Percentiles rank a stretch among this genome's conserved stretches.
Conservation (phyloP, 2,888 invertebrate genomes). For the Noctua comes region DNA sequence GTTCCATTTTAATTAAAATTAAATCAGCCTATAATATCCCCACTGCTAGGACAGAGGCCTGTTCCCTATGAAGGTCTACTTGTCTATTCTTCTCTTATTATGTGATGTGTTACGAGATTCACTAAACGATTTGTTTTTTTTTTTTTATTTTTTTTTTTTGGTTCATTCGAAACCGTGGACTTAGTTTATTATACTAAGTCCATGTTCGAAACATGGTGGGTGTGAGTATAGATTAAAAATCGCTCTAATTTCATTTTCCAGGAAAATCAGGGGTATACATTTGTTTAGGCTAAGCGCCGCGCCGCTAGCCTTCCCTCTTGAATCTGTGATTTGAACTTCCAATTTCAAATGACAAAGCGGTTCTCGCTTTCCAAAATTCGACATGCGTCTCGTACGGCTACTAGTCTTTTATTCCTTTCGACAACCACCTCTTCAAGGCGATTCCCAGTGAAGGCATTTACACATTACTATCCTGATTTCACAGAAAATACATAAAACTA, state of each 20-base stretch:
- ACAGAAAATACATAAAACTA: conserved; percentile 40
- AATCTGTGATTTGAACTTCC: too few relatives aligned
- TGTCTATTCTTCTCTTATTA: too few relatives aligned
- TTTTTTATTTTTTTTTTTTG: too few relatives aligned
- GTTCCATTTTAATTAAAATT: too few relatives aligned
- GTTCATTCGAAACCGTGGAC: too few relatives aligned
- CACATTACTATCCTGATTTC: conserved; percentile 40
- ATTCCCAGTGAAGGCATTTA: conserved; percentile 19
- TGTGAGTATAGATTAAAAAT: neutral
- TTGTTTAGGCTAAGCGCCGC: neutral
- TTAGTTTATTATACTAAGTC: too few relatives aligned
- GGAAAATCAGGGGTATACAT: neutral
- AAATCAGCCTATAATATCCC: too few relatives aligned
- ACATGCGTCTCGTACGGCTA: neutral
- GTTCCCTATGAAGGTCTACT: too few relatives aligned
- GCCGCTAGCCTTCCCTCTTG: neutral
- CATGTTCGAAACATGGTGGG: neutral
- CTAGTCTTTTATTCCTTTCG: neutral
- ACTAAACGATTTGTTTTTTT: neutral
- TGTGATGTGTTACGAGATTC: neutral
- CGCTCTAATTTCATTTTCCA: neutral
- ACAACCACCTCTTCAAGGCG: neutral
- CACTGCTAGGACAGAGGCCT: too few relatives aligned
- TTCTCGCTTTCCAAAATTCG: neutral
- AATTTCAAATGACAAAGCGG: neutral